Evolutionary conservation across 2,113 vertebrate genomes (phyloP).

Genomic region (Ophiodon elongatus): DNA sequence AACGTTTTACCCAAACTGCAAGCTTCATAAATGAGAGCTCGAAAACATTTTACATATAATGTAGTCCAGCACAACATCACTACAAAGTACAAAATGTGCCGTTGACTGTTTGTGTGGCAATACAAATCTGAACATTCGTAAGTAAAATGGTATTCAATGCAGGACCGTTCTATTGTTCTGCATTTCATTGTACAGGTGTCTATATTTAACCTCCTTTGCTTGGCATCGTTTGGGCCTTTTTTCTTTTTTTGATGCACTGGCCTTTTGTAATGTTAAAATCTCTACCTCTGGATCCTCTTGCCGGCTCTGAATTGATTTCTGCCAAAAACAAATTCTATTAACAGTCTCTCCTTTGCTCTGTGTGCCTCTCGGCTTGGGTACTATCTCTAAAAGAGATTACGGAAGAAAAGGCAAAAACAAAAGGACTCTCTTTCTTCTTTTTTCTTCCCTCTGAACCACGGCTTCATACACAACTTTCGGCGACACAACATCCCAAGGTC

Average conservation of each 20-base stretch:
- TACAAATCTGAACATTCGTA: neutral
- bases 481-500: constrained; percentile 21
- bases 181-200: neutral
- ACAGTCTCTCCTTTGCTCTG: neutral
- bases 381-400: constrained; percentile 32
- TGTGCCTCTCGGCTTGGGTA: neutral
- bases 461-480: constrained; percentile 27
- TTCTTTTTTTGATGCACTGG: neutral
- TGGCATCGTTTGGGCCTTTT: constrained; percentile 4
- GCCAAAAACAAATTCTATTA: constrained; percentile 20
- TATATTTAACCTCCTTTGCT: constrained; percentile 15
- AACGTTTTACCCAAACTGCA: no score
- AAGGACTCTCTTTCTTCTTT: neutral
- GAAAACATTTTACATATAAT: neutral
- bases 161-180: neutral
- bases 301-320: constrained; percentile 1
- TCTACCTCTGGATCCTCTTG: constrained; percentile 8
- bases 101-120: neutral
- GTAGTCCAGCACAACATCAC: no score
- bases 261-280: constrained; percentile 21
- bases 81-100: no score
- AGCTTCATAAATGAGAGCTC: no score
- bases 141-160: no score
- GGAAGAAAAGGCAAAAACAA: constrained; percentile 1
- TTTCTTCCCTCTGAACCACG: neutral